Base-by-base conservation (phyloP, 2,888 invertebrate species). In the Lepidocyrtoides sp. region DNA sequence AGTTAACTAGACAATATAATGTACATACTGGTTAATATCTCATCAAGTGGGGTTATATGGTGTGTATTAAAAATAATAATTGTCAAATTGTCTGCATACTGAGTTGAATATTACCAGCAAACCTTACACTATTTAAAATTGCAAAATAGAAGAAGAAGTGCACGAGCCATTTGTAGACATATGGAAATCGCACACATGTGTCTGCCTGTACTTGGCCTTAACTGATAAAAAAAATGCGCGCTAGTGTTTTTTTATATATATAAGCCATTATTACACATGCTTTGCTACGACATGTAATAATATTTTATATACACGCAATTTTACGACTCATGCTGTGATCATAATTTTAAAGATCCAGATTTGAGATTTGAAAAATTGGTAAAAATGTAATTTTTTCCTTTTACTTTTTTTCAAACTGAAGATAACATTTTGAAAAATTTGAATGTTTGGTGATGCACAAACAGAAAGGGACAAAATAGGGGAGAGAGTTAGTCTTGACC, bases 281-380 rank as follows among this genome's bases (percentile, higher is more conserved):
- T 8, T 7, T 69, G 17, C n/a, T 36, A 36, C 72, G n/a, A n/a
- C n/a, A 72, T 20, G 72, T n/a, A 72, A 72, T 72, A 72, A 72
- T 23, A 12, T 72, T 66, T 72, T 72, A 72, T 72, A 44, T 41
- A 32, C 66, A 44, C 32, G 12, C 23, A 72, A 41, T 63, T 36
- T 44, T 82, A 82, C 66, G 41, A 26, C 44, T 82, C 82, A 82
- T 63, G 82, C 63, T 85, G 75, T 54, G 85, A 7, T 85, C 85
- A 72, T 63, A 54, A 4, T 85, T 85, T 85, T 85, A 72, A 60
- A 85, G 85, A 85, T 85, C 72, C 72, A 85, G 72, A 85, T 85
- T 85, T 32, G 63, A 72, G 85, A 85, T 85, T 69, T 69, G 36
- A 41, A 69, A 72, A 72, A 72, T 72, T 75, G 75, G 85, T 48